Percentiles rank a stretch among this genome's conserved stretches.
phyloP scores from a whole-genome alignment of 2,113 vertebrate genomes.

The Microtus ochrogaster region DNA sequence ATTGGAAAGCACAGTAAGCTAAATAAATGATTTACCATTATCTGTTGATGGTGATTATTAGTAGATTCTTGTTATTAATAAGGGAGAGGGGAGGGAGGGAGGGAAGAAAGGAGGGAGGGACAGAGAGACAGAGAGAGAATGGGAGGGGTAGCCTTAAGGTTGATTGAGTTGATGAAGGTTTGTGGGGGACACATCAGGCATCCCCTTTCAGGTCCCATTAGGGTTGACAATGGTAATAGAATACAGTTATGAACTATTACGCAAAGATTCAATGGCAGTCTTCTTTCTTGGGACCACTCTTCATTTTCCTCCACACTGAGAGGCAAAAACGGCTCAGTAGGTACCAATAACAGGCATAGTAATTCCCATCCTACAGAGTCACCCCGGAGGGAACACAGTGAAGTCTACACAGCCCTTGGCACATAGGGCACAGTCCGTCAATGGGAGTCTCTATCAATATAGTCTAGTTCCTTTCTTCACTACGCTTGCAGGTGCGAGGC shows the following conservation, averaged over 20 bases:
- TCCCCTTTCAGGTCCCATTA: not conserved
- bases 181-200: not conserved
- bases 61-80: not conserved
- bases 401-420: not conserved
- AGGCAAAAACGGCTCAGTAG: not conserved
- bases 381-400: not conserved
- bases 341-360: not conserved
- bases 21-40: not conserved
- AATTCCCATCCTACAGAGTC: not conserved
- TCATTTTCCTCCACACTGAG: not conserved
- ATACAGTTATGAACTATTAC: not conserved
- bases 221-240: not conserved
- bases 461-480: not conserved
- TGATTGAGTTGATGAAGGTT: not conserved
- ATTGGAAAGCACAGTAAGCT: not conserved
- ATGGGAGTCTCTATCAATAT: fast-evolving
- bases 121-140: not conserved
- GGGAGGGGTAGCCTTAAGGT: not conserved
- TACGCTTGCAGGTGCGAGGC: not conserved
- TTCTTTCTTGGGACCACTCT: not conserved
- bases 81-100: not conserved
- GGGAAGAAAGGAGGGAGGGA: no score
- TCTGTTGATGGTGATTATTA: not conserved
- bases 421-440: no score
- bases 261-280: conserved; percentile 17